These are phyloP conservation scores for Bombyx mori DNA, from an alignment of 1,140 invertebrate genomes.

Conservation along the genomic window ASM3026992v2 NC_085119.1:7426001-7426500, in stretches of 20 bases:
- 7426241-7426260: conserved; percentile 57
- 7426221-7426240: conserved; percentile 52
- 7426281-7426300: conserved; percentile 66
- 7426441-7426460: no score
- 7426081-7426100: no score
- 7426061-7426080: no score
- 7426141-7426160: no score
- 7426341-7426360: conserved; percentile 38
- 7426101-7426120: no score
- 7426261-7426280: conserved; percentile 62
- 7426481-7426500: no score
- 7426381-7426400: conserved; percentile 10
- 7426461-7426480: no score
- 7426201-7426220: conserved; percentile 44
- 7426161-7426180: background rate
- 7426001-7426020: background rate
- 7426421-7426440: no score
- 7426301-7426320: conserved; percentile 33
- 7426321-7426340: conserved; percentile 34
- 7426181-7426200: conserved; percentile 24
- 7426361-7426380: conserved; percentile 20
- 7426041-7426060: background rate
- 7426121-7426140: no score
- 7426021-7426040: background rate
- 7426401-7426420: background rate